Percentiles rank a stretch among this genome's conserved stretches.
Evolutionary conservation across 2,113 vertebrate genomes (phyloP).

Genomic region (Ramphastos sulfuratus): DNA sequence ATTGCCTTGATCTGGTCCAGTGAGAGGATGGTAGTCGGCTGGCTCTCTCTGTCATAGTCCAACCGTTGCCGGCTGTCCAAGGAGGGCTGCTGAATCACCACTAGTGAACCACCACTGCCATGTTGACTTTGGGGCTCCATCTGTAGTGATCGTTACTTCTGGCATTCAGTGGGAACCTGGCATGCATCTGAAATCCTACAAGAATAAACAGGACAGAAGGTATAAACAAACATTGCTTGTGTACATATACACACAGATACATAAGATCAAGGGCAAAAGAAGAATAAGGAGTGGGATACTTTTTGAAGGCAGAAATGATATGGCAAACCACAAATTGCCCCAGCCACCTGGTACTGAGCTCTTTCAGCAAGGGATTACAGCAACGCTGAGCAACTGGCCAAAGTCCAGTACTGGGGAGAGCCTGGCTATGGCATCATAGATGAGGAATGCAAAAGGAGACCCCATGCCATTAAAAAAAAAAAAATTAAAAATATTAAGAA

Average conservation of each 20-base stretch:
- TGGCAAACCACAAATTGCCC: slow-evolving; percentile 56
- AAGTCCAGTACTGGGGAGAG: slow-evolving; percentile 30
- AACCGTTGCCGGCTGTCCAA: slow-evolving; percentile 85
- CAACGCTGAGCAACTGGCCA: slow-evolving; percentile 52
- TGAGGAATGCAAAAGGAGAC: slow-evolving; percentile 64
- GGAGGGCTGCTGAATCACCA: slow-evolving; percentile 89
- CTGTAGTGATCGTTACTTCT: slow-evolving; percentile 88
- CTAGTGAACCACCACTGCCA: slow-evolving; percentile 87
- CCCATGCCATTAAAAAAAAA: slow-evolving; percentile 11
- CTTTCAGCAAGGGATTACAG: slow-evolving; percentile 69
- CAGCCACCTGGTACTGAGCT: slow-evolving; percentile 65
- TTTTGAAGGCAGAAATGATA: background rate
- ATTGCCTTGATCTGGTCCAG: slow-evolving; percentile 97
- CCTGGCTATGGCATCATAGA: slow-evolving; percentile 45
- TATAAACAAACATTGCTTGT: background rate
- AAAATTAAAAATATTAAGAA: background rate
- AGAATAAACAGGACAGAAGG: background rate
- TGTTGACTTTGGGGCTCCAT: slow-evolving; percentile 96
- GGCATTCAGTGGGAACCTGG: slow-evolving; percentile 90
- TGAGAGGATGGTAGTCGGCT: slow-evolving; percentile 86
- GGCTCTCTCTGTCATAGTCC: slow-evolving; percentile 87
- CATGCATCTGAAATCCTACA: slow-evolving; percentile 95
- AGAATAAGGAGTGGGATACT: slow-evolving; percentile 23
- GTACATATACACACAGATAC: background rate
- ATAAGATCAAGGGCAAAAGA: slow-evolving; percentile 23